Conservation (phyloP, 2,797 vertebrate species). For the Rhodeus uyekii region DNA sequence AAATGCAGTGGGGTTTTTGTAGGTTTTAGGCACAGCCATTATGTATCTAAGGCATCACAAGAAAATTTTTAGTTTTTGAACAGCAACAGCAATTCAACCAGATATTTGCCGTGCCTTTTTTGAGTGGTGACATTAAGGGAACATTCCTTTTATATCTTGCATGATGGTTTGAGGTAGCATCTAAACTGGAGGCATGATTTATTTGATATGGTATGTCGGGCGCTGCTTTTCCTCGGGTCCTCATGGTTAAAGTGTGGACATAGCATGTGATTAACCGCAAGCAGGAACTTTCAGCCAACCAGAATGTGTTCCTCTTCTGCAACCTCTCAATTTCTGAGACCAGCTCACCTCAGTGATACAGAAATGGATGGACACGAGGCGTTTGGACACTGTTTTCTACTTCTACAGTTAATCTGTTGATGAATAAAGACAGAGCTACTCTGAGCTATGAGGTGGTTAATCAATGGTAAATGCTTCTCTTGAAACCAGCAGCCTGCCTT, state of each 20-base stretch:
- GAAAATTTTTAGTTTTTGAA: background rate
- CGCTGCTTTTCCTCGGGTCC: slow-evolving; percentile 62
- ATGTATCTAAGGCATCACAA: background rate
- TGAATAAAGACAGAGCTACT: background rate
- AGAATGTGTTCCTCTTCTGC: slow-evolving; percentile 53
- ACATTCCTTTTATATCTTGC: slow-evolving; percentile 65
- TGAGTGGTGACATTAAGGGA: slow-evolving; percentile 53
- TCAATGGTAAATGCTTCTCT: background rate
- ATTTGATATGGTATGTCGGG: slow-evolving; percentile 60
- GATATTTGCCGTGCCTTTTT: slow-evolving; percentile 49
- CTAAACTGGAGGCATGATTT: slow-evolving; percentile 55
- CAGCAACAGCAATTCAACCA: slow-evolving; percentile 6
- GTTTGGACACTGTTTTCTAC: slow-evolving; percentile 28
- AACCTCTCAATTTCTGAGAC: slow-evolving; percentile 43
- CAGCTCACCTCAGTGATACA: slow-evolving; percentile 45
- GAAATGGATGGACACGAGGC: slow-evolving; percentile 25
- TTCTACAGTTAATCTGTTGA: background rate
- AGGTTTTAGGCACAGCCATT: slow-evolving; percentile 12
- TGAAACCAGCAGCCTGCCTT: background rate
- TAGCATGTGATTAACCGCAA: slow-evolving; percentile 64
- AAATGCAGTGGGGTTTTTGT: background rate
- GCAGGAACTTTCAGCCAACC: slow-evolving; percentile 54
- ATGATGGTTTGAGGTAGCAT: slow-evolving; percentile 64
- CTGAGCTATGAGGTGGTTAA: background rate
- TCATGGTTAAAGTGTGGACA: slow-evolving; percentile 38